Evolutionary conservation across 2,113 vertebrate genomes (phyloP).

Genomic region (Rhabdornis inornatus): DNA sequence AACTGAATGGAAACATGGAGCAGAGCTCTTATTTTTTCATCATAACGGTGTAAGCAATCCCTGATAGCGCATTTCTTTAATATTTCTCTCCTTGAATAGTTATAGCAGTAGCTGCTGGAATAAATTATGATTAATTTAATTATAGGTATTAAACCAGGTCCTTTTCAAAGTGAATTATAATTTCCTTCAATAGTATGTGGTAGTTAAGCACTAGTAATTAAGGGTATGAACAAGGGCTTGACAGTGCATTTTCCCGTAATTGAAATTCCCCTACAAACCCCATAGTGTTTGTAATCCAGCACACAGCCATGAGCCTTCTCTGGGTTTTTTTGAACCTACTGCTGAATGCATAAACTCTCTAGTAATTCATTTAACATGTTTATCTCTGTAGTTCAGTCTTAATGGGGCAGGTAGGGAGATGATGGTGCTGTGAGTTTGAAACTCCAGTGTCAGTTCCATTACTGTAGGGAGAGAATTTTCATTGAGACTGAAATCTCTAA

Average conservation of each 20-base stretch:
- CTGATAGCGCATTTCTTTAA: background rate
- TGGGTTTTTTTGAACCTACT: background rate
- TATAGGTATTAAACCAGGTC: slow-evolving; percentile 45
- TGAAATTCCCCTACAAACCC: slow-evolving; percentile 55
- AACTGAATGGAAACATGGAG: background rate
- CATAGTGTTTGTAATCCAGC: slow-evolving; percentile 6
- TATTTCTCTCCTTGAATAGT: slow-evolving; percentile 11
- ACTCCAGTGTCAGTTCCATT: background rate
- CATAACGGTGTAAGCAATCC: background rate
- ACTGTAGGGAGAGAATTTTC: background rate
- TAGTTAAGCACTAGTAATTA: slow-evolving; percentile 41
- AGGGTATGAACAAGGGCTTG: slow-evolving; percentile 21
- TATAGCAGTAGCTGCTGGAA: slow-evolving; percentile 20
- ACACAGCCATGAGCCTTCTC: background rate
- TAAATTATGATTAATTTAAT: slow-evolving; percentile 65
- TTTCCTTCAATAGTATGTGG: slow-evolving; percentile 2
- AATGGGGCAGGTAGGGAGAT: background rate
- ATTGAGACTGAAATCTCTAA: background rate
- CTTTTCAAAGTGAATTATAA: slow-evolving; percentile 44
- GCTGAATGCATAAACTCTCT: background rate
- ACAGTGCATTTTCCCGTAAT: slow-evolving; percentile 26
- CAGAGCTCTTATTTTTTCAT: background rate
- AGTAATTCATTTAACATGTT: background rate
- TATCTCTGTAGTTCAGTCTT: background rate
- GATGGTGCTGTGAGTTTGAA: background rate